Percentiles rank a stretch among this genome's conserved stretches.
Conservation (phyloP, 2,888 invertebrate genomes). For the Norana najaformis region DNA sequence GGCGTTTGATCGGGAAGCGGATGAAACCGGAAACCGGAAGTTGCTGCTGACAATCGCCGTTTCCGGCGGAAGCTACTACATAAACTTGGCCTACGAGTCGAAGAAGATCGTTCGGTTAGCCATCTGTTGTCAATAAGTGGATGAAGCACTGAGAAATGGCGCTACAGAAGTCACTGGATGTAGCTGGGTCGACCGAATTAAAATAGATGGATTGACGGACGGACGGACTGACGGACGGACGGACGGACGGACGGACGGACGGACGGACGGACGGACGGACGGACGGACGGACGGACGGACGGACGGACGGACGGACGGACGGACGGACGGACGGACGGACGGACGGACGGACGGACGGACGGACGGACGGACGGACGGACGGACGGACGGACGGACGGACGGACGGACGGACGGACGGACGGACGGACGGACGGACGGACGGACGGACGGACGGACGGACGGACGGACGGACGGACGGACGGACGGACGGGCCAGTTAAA, state of each 20-base stretch:
- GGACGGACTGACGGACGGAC: background rate
- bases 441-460: no score
- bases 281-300: no score
- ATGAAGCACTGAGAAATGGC: background rate
- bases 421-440: no score
- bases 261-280: no score
- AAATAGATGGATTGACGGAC: background rate
- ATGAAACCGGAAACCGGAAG: slow-evolving; percentile 45
- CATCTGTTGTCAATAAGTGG: background rate
- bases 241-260: no score
- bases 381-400: background rate
- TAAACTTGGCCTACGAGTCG: slow-evolving; percentile 50
- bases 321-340: no score
- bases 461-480: no score
- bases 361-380: background rate
- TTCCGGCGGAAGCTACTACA: slow-evolving; percentile 53
- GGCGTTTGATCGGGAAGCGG: slow-evolving; percentile 47
- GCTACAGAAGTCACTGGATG: background rate
- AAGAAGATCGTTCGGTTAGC: slow-evolving; percentile 44
- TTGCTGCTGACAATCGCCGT: slow-evolving; percentile 52
- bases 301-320: no score
- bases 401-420: background rate
- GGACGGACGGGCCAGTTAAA: no score
- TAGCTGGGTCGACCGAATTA: background rate
- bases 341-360: no score